Conservation (phyloP, 2,888 invertebrate genomes). For the Watsonalla binaria region DNA sequence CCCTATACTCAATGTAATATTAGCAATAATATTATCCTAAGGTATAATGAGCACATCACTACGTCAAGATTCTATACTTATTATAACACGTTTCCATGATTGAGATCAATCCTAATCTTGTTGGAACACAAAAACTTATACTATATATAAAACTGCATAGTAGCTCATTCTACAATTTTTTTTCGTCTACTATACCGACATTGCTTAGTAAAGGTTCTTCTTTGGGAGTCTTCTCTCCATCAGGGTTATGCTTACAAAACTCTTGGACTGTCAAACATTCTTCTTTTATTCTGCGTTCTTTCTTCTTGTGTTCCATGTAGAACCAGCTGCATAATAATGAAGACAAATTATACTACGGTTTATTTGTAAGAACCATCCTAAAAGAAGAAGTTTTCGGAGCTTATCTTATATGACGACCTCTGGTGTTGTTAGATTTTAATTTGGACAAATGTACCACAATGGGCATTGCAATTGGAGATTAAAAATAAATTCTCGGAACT, state of each 20-base stretch:
- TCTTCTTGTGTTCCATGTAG: conserved; percentile 37
- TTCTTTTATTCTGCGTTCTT: conserved; percentile 4
- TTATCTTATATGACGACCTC: no score
- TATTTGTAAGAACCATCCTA: no score
- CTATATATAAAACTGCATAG: neutral
- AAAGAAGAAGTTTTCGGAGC: no score
- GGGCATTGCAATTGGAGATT: no score
- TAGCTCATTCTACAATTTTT: conserved; percentile 16
- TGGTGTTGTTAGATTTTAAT: no score
- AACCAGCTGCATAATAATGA: conserved; percentile 48
- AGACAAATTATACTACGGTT: conserved; percentile 1
- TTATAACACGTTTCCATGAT: conserved; percentile 4
- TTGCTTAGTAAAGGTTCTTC: conserved; percentile 32
- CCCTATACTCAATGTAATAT: no score
- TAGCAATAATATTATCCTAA: no score
- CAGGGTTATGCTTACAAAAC: conserved; percentile 7
- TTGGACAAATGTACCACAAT: no score
- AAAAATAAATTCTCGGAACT: no score
- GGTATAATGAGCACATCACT: no score
- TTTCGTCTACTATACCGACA: conserved; percentile 35
- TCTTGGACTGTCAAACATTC: conserved; percentile 6
- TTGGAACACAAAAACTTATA: neutral
- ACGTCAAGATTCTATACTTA: neutral
- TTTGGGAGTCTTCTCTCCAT: conserved; percentile 8
- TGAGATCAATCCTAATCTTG: conserved; percentile 17